These are phyloP conservation scores for Anolis sagrei DNA, from an alignment of 2,113 vertebrate species.

Conservation along the genomic window DNA sequence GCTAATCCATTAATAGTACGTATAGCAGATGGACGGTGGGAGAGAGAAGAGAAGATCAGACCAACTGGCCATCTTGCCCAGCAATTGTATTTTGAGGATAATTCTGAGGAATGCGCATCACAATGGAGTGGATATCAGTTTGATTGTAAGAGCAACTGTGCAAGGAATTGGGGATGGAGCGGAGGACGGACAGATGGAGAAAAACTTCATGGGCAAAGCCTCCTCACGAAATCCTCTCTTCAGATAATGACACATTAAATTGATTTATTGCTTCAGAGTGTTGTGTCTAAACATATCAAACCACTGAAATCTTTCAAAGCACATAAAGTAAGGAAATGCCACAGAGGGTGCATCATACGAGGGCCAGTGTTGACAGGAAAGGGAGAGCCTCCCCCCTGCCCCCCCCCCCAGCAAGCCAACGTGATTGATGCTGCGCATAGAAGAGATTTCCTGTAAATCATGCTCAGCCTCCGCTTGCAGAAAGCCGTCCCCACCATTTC, in stretches of 20 bases:
- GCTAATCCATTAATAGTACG: no score
- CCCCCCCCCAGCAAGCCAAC: not conserved
- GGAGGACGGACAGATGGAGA: not conserved
- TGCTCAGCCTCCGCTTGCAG: not conserved
- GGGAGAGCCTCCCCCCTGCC: not conserved
- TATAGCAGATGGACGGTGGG: no score
- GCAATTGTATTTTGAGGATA: not conserved
- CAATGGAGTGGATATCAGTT: no score
- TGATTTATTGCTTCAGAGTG: not conserved
- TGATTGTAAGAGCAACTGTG: no score
- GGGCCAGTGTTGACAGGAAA: slow-evolving; percentile 1
- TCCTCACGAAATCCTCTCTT: not conserved
- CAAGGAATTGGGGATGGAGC: not conserved
- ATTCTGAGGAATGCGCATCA: no score
- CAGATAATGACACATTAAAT: not conserved
- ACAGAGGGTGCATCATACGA: not conserved
- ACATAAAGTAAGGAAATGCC: slow-evolving; percentile 27
- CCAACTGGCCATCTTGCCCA: no score
- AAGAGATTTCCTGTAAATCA: slow-evolving; percentile 19
- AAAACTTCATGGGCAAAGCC: not conserved
- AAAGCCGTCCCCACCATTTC: not conserved
- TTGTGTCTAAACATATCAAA: not conserved
- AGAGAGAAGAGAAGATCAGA: no score
- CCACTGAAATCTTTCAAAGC: not conserved
- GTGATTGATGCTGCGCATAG: not conserved